These are phyloP conservation scores for Agriopis marginaria DNA, from an alignment of 2,888 invertebrate genomes.

Conservation along the genomic window DNA sequence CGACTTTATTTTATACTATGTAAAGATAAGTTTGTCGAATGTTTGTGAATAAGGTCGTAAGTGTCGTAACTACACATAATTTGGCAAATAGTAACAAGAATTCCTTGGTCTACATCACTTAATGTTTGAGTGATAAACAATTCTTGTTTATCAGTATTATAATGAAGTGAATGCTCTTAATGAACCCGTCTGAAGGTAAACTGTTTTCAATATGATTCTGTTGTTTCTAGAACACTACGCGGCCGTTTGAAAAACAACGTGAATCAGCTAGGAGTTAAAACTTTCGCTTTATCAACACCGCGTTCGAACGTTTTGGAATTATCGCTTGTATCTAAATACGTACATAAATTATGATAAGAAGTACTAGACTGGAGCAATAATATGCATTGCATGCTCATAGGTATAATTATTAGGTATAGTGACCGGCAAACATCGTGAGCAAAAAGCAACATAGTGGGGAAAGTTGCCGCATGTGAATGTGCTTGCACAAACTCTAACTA, in stretches of 20 bases:
- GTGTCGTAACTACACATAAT: neutral
- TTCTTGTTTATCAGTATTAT: slow-evolving; percentile 31
- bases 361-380: neutral
- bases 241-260: slow-evolving; percentile 26
- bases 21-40: neutral
- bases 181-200: slow-evolving; percentile 25
- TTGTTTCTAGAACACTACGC: slow-evolving; percentile 31
- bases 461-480: too few species aligned
- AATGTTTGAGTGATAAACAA: slow-evolving; percentile 12
- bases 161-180: slow-evolving; percentile 27
- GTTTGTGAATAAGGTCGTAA: neutral
- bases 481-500: too few species aligned
- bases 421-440: too few species aligned
- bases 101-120: neutral
- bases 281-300: slow-evolving; percentile 12
- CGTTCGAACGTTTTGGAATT: slow-evolving; percentile 12
- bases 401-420: too few species aligned
- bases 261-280: slow-evolving; percentile 18
- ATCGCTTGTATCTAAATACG: slow-evolving; percentile 27
- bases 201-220: slow-evolving; percentile 26
- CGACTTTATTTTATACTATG: too few species aligned
- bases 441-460: too few species aligned
- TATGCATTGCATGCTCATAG: neutral
- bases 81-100: neutral
- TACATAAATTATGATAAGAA: slow-evolving; percentile 20